phyloP scores from a whole-genome alignment of 2,797 vertebrate genomes.

The Mionectes olivaceus region DNA sequence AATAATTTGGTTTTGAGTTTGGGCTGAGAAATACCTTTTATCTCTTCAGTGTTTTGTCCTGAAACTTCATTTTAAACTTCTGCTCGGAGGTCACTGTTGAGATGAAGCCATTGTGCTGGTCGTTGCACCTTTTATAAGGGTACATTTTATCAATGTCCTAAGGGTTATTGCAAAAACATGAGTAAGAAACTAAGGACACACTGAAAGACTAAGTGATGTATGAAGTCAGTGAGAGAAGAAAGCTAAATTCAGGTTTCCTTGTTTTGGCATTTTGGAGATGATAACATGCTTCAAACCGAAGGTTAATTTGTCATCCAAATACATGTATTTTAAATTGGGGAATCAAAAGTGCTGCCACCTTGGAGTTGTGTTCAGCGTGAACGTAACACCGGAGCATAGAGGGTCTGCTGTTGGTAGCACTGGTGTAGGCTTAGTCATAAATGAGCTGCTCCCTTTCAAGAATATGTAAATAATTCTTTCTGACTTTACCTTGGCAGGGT shows the following conservation, averaged over 20 bases:
- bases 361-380: background rate
- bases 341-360: background rate
- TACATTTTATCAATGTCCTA: background rate
- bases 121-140: background rate
- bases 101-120: background rate
- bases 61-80: background rate
- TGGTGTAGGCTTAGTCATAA: background rate
- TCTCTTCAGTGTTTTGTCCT: background rate
- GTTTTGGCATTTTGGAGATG: background rate
- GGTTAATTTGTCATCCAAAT: background rate
- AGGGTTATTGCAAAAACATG: background rate
- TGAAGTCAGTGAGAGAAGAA: background rate
- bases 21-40: background rate
- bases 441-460: background rate
- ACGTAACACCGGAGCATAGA: accelerated
- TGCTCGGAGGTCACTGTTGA: background rate
- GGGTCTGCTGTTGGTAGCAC: background rate
- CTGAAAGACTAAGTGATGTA: background rate
- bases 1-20: background rate
- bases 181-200: background rate
- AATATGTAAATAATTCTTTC: background rate
- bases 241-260: background rate
- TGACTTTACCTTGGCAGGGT: background rate
- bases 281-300: background rate
- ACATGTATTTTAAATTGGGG: background rate